These are phyloP conservation scores for Bedellia somnulentella DNA, from an alignment of 2,888 invertebrate species.

Conservation along the genomic window DNA sequence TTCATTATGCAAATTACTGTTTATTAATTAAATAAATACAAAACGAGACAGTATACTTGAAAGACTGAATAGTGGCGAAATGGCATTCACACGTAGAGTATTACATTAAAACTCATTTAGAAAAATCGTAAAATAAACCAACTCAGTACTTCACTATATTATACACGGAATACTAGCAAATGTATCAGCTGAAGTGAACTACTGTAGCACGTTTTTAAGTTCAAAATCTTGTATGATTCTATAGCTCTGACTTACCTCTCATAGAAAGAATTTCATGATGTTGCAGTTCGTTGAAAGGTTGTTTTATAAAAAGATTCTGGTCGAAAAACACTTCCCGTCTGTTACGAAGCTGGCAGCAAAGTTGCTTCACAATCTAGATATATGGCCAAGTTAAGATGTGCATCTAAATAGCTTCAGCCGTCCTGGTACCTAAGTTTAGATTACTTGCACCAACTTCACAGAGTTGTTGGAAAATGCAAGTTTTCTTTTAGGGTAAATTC, in stretches of 20 bases:
- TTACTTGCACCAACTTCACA: constrained; percentile 55
- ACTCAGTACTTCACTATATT: too few relatives aligned
- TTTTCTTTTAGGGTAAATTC: constrained; percentile 26
- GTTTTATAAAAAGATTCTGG: too few relatives aligned
- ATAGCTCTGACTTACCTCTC: too few relatives aligned
- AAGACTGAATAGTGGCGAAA: neutral
- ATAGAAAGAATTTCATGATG: too few relatives aligned
- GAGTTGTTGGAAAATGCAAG: constrained; percentile 32
- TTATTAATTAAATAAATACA: constrained; percentile 55
- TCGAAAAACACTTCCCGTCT: too few relatives aligned
- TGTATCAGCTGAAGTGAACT: too few relatives aligned
- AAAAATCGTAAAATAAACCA: too few relatives aligned
- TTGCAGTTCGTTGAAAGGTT: too few relatives aligned
- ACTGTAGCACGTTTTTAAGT: too few relatives aligned
- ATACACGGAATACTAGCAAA: too few relatives aligned
- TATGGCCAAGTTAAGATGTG: constrained; percentile 58
- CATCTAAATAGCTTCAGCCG: constrained; percentile 59
- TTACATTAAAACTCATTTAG: too few relatives aligned
- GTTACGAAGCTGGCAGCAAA: neutral
- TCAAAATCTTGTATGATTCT: too few relatives aligned
- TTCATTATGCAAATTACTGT: constrained; percentile 42
- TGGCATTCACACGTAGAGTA: neutral
- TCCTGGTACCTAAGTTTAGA: constrained; percentile 57
- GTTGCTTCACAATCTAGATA: constrained; percentile 45
- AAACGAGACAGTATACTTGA: constrained; percentile 6